Evolutionary conservation across 2,888 invertebrate genomes (phyloP), one percentile per base, ranked within the genome.

Genomic region (Drosophila phalerata): DNA sequence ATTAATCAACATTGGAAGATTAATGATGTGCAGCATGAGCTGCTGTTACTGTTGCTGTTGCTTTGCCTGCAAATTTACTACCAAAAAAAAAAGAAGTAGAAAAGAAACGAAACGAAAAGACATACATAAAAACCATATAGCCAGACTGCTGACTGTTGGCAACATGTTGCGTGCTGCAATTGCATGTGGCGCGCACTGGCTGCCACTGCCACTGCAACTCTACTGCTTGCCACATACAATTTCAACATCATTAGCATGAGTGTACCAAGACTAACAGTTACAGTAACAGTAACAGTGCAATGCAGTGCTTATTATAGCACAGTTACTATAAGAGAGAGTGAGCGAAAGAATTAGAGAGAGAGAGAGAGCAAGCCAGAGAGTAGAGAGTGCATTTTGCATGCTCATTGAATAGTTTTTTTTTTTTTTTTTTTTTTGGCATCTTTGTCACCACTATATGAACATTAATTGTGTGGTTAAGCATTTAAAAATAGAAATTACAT

Each of bases 1-100:
- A 84, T 87, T 87, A 87, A 87, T 84, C 85, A 84, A 73, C 73
- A 69, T 75, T 25, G 68, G 51, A 64, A 86, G 87, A 84, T 84
- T 87, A 87, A 87, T 87, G 87, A 77, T 85, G 79, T 84, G 81
- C 84, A 75, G 77, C 86, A 80, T 70, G 62, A 79, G 66, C 69
- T 64, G 68, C 38, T 56, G 58, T 43, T 38, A 49, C 25, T 38
- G 34, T n/a, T n/a, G n/a, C 30, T 32, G 43, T 22, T 55, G 55
- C 15, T 30, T 55, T 37, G 53, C 10, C 47, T 63, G 55, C 47
- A 65, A 62, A 70, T 22, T 51, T 40, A 61, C 69, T 68, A 64
- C 63, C 64, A 63, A 72, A 60, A 72, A 72, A 49, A 71, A 34
- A 63, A 13, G 25, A 5, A 28, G 28, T 6, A 28, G 22, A 28